phyloP scores from a whole-genome alignment of 2,888 invertebrate genomes.

The Drosophila sordidapex region DNA sequence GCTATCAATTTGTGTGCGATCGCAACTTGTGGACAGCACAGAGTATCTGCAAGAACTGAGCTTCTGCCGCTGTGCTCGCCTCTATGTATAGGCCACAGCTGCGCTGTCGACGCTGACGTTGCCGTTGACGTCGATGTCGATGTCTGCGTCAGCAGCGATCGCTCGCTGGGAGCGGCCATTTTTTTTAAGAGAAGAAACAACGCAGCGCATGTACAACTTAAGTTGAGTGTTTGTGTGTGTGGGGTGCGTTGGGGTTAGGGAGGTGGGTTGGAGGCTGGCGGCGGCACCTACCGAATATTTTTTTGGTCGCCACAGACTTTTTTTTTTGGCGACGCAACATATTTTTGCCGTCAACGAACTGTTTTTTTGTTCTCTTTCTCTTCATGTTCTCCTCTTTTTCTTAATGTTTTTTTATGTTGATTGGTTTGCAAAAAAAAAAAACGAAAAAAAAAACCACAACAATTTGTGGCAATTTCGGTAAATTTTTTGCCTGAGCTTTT shows the following conservation, averaged over 20 bases:
- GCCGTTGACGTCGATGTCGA: conserved; percentile 2
- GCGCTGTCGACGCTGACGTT: conserved; percentile 5
- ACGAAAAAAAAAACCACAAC: conserved; percentile 15
- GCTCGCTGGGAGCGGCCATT: conserved; percentile 33
- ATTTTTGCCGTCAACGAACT: conserved; percentile 38
- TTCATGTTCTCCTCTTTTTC: conserved; percentile 14
- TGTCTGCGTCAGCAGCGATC: conserved; percentile 19
- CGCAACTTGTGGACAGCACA: conserved; percentile 66
- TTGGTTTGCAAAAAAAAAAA: conserved; percentile 12
- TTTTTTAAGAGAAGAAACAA: conserved; percentile 40
- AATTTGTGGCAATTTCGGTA: conserved; percentile 24
- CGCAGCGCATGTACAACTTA: conserved; percentile 36
- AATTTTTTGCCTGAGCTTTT: conserved; percentile 18
- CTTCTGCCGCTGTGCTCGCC: conserved; percentile 55
- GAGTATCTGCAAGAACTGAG: conserved; percentile 81
- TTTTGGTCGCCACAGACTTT: conserved; percentile 32
- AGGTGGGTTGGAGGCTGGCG: background rate
- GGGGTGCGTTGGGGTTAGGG: background rate
- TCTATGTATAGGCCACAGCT: conserved; percentile 72
- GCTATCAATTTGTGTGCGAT: conserved; percentile 15
- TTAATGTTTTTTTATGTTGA: conserved; percentile 25
- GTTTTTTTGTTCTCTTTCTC: conserved; percentile 1
- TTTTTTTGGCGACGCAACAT: conserved; percentile 18
- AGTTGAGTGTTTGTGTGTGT: background rate
- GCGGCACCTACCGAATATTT: conserved; percentile 30